phyloP scores from a whole-genome alignment of 1,140 invertebrate genomes.

The Chrysopa pallens region DNA sequence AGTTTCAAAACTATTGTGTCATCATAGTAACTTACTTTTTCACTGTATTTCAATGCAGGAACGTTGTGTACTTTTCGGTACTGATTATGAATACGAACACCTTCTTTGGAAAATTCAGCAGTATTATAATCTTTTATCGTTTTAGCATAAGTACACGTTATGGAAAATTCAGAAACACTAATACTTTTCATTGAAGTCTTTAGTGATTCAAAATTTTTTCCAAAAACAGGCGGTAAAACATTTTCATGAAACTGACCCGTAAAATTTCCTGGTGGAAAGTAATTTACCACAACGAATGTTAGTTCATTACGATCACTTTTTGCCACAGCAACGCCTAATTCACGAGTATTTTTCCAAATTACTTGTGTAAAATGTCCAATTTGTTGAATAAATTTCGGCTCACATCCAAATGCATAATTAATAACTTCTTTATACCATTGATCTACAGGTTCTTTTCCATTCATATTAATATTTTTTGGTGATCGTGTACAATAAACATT shows the following conservation, averaged over 20 bases:
- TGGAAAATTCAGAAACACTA: not conserved
- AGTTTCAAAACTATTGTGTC: too few species aligned
- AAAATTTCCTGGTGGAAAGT: conserved; percentile 72
- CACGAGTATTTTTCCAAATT: conserved; percentile 58
- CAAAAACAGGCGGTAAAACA: conserved; percentile 34
- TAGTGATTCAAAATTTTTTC: conserved; percentile 15
- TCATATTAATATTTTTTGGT: conserved; percentile 42
- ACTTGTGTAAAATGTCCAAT: conserved; percentile 42
- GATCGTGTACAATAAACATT: conserved; percentile 64
- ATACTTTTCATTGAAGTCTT: not conserved
- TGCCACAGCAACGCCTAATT: conserved; percentile 61
- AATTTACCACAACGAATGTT: conserved; percentile 69
- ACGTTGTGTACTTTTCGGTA: conserved; percentile 56
- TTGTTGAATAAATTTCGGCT: conserved; percentile 43
- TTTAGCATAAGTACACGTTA: not conserved
- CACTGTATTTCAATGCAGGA: conserved; percentile 36
- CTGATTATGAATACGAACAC: conserved; percentile 58
- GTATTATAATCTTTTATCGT: not conserved
- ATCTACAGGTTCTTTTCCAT: conserved; percentile 51
- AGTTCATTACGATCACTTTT: conserved; percentile 47
- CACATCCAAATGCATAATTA: conserved; percentile 36
- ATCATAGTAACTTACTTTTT: conserved; percentile 41
- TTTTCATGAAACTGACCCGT: conserved; percentile 59
- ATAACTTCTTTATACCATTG: conserved; percentile 49
- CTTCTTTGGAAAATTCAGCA: conserved; percentile 32